Conservation (phyloP, 2,113 vertebrate genomes). For the Gadus macrocephalus region DNA sequence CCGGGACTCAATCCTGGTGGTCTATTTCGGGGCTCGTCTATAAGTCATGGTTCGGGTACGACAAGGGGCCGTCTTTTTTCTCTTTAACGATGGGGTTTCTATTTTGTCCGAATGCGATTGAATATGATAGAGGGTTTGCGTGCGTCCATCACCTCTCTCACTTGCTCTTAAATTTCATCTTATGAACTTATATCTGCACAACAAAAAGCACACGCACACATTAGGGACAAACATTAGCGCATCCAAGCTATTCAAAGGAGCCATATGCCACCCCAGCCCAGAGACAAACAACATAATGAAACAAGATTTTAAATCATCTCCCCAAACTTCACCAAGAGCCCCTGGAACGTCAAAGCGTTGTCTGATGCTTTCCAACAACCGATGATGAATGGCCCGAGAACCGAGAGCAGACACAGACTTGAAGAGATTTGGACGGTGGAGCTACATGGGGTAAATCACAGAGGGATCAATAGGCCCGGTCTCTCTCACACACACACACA, state of each 20-base stretch:
- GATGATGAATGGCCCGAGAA: constrained; percentile 34
- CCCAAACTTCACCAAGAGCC: constrained; percentile 1
- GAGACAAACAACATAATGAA: background rate
- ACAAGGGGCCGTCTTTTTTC: constrained; percentile 26
- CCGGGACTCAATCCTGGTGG: background rate
- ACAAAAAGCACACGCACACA: background rate
- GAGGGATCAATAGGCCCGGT: constrained; percentile 17
- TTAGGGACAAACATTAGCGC: background rate
- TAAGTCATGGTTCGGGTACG: constrained; percentile 24
- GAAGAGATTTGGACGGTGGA: background rate
- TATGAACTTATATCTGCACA: background rate
- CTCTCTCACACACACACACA: background rate
- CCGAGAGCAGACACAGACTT: constrained; percentile 10
- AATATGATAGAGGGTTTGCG: constrained; percentile 9
- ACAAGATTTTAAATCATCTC: constrained; percentile 8
- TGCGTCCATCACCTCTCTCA: background rate
- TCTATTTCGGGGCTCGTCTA: constrained; percentile 41
- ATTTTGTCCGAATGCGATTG: constrained; percentile 16
- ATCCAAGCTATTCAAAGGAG: background rate
- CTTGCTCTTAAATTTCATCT: background rate
- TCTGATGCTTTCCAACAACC: constrained; percentile 13
- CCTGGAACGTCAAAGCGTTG: constrained; percentile 2
- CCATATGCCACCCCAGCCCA: background rate
- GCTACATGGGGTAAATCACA: constrained; percentile 16
- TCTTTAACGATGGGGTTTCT: constrained; percentile 17